Evolutionary conservation across 2,797 vertebrate species (phyloP).

Genomic region (Tamandua tetradactyla): DNA sequence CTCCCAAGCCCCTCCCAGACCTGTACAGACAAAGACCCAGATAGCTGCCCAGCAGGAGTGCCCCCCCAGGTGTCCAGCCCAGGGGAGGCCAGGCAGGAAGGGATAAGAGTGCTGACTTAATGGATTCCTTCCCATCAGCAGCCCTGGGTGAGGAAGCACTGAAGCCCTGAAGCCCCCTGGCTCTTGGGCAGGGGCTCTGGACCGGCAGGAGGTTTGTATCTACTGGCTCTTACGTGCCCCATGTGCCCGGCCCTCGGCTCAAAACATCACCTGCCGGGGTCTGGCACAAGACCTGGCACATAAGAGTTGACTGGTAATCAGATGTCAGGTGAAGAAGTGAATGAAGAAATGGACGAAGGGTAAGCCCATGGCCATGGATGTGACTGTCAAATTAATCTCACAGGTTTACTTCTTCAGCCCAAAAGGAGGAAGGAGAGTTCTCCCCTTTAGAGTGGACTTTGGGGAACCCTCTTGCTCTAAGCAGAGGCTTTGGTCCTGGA

Average conservation of each 20-base stretch:
- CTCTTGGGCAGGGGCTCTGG: background rate
- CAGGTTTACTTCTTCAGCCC: rapidly evolving
- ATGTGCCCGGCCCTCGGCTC: too few relatives aligned
- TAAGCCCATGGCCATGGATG: background rate
- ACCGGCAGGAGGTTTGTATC: background rate
- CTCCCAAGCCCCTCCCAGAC: background rate
- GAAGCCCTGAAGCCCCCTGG: too few relatives aligned
- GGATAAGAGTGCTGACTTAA: background rate
- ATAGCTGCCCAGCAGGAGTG: background rate
- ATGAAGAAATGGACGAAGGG: too few relatives aligned
- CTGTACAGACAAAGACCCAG: background rate
- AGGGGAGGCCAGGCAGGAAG: background rate
- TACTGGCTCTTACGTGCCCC: background rate
- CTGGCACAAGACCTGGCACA: background rate
- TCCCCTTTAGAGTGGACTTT: background rate
- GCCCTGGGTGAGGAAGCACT: background rate
- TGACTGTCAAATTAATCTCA: background rate
- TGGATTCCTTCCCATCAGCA: background rate
- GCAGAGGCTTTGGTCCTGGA: background rate
- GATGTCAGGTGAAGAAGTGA: background rate
- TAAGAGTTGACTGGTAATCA: background rate
- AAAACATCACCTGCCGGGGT: rapidly evolving
- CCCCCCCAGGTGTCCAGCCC: background rate
- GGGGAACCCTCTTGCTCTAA: background rate
- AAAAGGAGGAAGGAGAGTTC: background rate